Evolutionary conservation across 1,140 invertebrate genomes (phyloP).

Genomic region (Bombus picipes): DNA sequence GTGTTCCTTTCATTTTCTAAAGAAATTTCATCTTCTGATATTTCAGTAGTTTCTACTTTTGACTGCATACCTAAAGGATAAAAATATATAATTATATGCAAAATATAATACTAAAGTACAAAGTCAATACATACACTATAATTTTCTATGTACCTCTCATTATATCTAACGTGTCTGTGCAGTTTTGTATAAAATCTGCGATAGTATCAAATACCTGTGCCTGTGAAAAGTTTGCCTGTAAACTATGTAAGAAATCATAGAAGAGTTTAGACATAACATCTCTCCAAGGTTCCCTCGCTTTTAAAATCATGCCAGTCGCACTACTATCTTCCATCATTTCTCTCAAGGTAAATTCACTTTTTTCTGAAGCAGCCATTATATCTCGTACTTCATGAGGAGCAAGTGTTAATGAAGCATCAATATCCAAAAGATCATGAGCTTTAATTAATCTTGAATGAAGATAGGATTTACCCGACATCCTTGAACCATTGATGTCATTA

Average conservation of each 20-base stretch:
- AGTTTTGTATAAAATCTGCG: slow-evolving; percentile 84
- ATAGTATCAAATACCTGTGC: slow-evolving; percentile 84
- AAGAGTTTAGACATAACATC: slow-evolving; percentile 83
- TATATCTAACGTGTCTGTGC: slow-evolving; percentile 82
- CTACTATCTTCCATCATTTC: slow-evolving; percentile 80
- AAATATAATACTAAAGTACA: neutral
- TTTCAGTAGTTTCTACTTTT: slow-evolving; percentile 83
- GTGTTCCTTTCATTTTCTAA: slow-evolving; percentile 92
- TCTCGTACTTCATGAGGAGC: slow-evolving; percentile 72
- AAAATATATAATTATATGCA: slow-evolving; percentile 29
- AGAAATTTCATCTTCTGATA: slow-evolving; percentile 76
- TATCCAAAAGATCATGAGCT: slow-evolving; percentile 32
- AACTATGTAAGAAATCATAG: slow-evolving; percentile 84
- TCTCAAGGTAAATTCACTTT: slow-evolving; percentile 71
- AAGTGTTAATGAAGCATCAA: slow-evolving; percentile 71
- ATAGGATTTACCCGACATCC: slow-evolving; percentile 14
- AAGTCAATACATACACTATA: neutral
- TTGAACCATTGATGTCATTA: slow-evolving; percentile 17
- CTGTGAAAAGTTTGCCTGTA: slow-evolving; percentile 82
- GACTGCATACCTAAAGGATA: slow-evolving; percentile 83
- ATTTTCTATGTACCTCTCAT: slow-evolving; percentile 76
- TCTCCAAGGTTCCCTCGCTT: slow-evolving; percentile 80
- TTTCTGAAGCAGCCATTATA: slow-evolving; percentile 68
- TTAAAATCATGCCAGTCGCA: slow-evolving; percentile 81
- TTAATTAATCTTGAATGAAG: slow-evolving; percentile 9